These are phyloP conservation scores for Ceyx cyanopectus DNA, from an alignment of 2,113 vertebrate species.

Conservation along the genomic window DNA sequence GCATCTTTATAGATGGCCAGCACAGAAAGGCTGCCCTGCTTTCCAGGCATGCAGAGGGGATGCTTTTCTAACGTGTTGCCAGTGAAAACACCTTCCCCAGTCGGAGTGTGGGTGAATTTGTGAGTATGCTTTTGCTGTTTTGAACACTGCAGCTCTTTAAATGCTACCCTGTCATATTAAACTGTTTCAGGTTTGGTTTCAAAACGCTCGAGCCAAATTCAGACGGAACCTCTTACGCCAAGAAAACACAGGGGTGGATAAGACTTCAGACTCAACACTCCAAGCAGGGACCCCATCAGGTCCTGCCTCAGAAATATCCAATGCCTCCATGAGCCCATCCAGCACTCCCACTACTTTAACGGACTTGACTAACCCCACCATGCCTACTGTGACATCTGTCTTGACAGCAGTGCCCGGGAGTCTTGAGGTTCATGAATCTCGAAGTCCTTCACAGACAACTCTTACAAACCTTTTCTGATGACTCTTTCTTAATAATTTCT, in stretches of 20 bases:
- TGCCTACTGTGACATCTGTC: conserved; percentile 98
- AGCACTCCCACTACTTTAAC: conserved; percentile 97
- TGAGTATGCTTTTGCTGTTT: conserved; percentile 48
- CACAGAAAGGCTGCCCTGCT: neutral
- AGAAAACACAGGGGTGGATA: conserved; percentile 96
- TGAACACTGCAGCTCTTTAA: conserved; percentile 56
- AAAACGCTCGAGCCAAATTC: conserved; percentile 98
- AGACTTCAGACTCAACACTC: conserved; percentile 90
- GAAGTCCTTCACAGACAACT: conserved; percentile 96
- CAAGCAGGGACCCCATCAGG: conserved; percentile 95
- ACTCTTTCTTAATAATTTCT: conserved; percentile 79
- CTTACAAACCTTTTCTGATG: conserved; percentile 99
- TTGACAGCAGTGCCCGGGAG: conserved; percentile 90
- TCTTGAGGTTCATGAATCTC: conserved; percentile 93
- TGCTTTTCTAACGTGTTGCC: neutral
- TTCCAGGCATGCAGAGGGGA: neutral
- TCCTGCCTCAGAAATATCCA: conserved; percentile 96
- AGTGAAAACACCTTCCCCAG: neutral
- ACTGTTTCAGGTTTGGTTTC: conserved; percentile 94
- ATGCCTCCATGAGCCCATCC: conserved; percentile 96
- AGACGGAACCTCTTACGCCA: conserved; percentile 96
- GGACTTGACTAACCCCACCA: conserved; percentile 97
- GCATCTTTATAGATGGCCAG: neutral
- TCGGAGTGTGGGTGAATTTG: conserved; percentile 5
- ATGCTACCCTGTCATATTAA: conserved; percentile 64